These are phyloP conservation scores for Parelbella ahira DNA, from an alignment of 2,888 invertebrate species.

Conservation along the genomic window DNA sequence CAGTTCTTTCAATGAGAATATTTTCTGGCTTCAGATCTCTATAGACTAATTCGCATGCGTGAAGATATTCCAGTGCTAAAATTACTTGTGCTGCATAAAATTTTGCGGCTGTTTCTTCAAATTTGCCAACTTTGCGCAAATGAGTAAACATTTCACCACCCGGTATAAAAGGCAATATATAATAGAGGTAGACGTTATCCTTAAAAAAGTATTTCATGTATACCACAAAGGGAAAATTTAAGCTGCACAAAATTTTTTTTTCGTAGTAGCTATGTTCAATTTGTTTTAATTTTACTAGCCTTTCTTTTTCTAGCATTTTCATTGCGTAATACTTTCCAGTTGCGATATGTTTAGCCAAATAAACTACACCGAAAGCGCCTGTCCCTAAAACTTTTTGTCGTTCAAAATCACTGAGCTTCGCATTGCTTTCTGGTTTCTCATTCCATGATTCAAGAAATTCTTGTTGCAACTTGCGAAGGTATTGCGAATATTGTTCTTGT, in stretches of 20 bases:
- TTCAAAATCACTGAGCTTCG: slow-evolving; percentile 83
- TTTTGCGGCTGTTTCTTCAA: slow-evolving; percentile 88
- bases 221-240: slow-evolving; percentile 94
- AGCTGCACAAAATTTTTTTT: slow-evolving; percentile 90
- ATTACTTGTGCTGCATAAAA: slow-evolving; percentile 96
- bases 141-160: slow-evolving; percentile 94
- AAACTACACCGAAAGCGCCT: slow-evolving; percentile 95
- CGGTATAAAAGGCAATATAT: slow-evolving; percentile 88
- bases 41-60: slow-evolving; percentile 91
- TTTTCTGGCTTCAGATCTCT: slow-evolving; percentile 97
- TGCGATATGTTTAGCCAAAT: slow-evolving; percentile 82
- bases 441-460: slow-evolving; percentile 69
- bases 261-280: slow-evolving; percentile 94
- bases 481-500: slow-evolving; percentile 57
- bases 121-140: slow-evolving; percentile 82
- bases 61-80: slow-evolving; percentile 94
- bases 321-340: slow-evolving; percentile 87
- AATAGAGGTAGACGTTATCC: slow-evolving; percentile 91
- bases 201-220: slow-evolving; percentile 92
- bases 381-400: slow-evolving; percentile 88
- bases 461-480: slow-evolving; percentile 54
- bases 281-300: slow-evolving; percentile 92
- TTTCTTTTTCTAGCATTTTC: slow-evolving; percentile 93
- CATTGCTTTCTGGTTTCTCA: slow-evolving; percentile 44
- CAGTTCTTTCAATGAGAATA: slow-evolving; percentile 88